Conservation (phyloP, 1,140 invertebrate genomes). For the Neodiprion virginianus region DNA sequence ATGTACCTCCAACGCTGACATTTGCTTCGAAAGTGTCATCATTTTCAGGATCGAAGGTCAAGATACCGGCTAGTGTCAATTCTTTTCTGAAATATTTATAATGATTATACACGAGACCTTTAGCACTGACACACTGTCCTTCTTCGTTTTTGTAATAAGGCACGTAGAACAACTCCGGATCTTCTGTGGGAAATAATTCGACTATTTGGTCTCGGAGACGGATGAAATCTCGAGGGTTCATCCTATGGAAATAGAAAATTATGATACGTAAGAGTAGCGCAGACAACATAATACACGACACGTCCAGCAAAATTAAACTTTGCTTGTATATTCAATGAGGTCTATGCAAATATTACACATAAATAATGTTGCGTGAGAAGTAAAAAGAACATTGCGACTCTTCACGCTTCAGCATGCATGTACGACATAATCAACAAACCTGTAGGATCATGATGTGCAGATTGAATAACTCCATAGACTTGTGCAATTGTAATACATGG, state of each 20-base stretch:
- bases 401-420: neutral
- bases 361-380: neutral
- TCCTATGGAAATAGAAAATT: conserved; percentile 4
- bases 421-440: neutral
- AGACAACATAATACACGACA: neutral
- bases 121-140: conserved; percentile 13
- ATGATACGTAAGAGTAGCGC: conserved; percentile 4
- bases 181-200: conserved; percentile 24
- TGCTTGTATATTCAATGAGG: neutral
- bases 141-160: conserved; percentile 11
- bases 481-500: neutral
- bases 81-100: conserved; percentile 23
- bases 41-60: neutral
- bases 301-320: conserved; percentile 2
- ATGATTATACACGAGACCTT: conserved; percentile 19
- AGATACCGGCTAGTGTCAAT: conserved; percentile 11
- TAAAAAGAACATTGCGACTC: neutral
- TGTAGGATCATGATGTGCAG: conserved; percentile 4
- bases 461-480: neutral
- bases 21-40: neutral
- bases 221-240: neutral
- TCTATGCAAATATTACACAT: neutral
- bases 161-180: conserved; percentile 17
- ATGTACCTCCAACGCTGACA: neutral
- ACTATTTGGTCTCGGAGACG: conserved; percentile 14